Percentiles rank a stretch among this genome's conserved stretches.
Conservation (phyloP, 2,113 vertebrate species). For the Chinchilla lanigera region DNA sequence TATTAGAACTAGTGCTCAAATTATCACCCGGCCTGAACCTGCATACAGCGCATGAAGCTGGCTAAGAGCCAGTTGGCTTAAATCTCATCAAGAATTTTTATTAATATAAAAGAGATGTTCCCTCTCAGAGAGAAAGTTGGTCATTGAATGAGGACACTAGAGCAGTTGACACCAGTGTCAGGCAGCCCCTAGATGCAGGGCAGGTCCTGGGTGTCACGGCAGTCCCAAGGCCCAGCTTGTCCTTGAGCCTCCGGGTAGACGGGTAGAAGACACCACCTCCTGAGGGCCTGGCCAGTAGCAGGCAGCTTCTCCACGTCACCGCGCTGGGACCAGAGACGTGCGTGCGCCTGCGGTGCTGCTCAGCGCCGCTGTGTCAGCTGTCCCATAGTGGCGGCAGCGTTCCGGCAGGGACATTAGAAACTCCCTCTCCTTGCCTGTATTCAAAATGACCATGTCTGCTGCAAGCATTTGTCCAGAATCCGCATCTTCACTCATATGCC, state of each 20-base stretch:
- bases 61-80: background rate
- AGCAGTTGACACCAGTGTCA: fast-evolving
- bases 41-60: background rate
- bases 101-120: background rate
- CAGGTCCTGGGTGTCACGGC: fast-evolving
- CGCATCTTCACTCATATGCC: background rate
- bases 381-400: fast-evolving
- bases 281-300: fast-evolving
- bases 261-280: fast-evolving
- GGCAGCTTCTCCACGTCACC: fast-evolving
- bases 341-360: background rate
- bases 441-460: background rate
- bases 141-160: background rate
- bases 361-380: fast-evolving
- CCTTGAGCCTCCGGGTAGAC: background rate
- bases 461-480: background rate
- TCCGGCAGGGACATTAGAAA: background rate
- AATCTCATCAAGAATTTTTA: background rate
- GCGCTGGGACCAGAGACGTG: fast-evolving
- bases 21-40: background rate
- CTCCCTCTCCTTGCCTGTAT: background rate
- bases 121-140: background rate
- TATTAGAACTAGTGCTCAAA: background rate
- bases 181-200: background rate
- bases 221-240: background rate